Percentiles rank a stretch among this genome's conserved stretches.
Evolutionary conservation across 2,113 vertebrate species (phyloP).

Genomic region (Eleginops maclovinus): DNA sequence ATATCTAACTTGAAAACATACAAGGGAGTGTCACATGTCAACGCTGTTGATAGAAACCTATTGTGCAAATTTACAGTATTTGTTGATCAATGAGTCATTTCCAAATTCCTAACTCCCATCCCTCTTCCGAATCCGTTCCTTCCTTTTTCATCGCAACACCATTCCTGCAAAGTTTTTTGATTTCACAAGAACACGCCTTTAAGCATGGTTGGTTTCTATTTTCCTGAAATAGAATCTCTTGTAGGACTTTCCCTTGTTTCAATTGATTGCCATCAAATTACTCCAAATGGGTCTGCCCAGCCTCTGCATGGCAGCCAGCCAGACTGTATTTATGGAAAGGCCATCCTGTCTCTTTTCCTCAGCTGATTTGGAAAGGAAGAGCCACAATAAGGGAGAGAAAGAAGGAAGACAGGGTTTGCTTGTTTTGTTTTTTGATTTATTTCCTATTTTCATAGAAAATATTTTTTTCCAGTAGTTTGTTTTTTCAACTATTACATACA

Average conservation of each 20-base stretch:
- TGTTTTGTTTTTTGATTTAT: constrained; percentile 57
- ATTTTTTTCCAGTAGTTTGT: neutral
- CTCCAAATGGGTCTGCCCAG: neutral
- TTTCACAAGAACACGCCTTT: constrained; percentile 49
- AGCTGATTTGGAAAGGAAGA: constrained; percentile 63
- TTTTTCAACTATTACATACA: neutral
- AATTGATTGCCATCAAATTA: constrained; percentile 7
- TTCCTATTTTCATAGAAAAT: constrained; percentile 61
- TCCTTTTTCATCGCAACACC: constrained; percentile 69
- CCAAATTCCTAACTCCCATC: neutral
- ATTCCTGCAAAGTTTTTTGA: constrained; percentile 43
- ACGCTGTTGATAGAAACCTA: neutral
- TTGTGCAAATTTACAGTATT: neutral
- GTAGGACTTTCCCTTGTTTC: neutral
- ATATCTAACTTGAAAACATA: neutral
- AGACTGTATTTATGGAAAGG: constrained; percentile 66
- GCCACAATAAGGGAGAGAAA: constrained; percentile 58
- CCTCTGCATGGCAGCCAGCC: constrained; percentile 57
- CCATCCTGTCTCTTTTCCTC: constrained; percentile 43
- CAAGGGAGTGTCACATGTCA: neutral
- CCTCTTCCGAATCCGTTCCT: constrained; percentile 45
- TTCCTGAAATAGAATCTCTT: neutral
- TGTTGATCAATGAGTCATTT: neutral
- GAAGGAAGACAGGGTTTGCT: constrained; percentile 61
- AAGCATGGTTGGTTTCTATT: neutral